Conservation (phyloP, 2,113 vertebrate genomes). For the Nannospalax galili region DNA sequence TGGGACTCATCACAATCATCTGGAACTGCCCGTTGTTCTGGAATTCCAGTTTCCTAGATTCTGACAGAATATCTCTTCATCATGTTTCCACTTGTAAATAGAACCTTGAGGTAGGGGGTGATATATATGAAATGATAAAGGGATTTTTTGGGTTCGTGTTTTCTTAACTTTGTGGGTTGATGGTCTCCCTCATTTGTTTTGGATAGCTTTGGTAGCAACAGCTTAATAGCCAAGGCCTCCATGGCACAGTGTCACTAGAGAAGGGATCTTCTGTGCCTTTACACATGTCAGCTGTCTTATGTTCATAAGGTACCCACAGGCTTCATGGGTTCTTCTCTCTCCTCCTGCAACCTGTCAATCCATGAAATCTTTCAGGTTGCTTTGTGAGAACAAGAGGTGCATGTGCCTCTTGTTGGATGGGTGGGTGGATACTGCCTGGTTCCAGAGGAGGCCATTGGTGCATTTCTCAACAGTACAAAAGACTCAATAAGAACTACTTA, state of each 20-base stretch:
- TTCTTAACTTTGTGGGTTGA: background rate
- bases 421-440: background rate
- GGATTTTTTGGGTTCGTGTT: background rate
- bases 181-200: background rate
- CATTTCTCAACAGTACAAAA: background rate
- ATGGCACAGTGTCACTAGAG: fast-evolving
- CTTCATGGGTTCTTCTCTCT: background rate
- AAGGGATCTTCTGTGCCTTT: background rate
- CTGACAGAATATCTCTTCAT: background rate
- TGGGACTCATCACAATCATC: background rate
- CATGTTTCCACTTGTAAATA: background rate
- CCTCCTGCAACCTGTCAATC: background rate
- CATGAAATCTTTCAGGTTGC: background rate
- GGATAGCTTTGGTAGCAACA: background rate
- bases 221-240: background rate
- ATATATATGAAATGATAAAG: background rate
- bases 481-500: background rate
- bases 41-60: background rate
- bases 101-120: background rate
- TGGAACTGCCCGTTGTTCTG: background rate
- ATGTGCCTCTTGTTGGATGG: background rate
- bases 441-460: background rate
- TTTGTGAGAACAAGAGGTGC: background rate
- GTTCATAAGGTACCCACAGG: fast-evolving
- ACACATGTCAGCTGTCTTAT: background rate